Conservation (phyloP, 2,888 invertebrate species). For the Suillia variegata region DNA sequence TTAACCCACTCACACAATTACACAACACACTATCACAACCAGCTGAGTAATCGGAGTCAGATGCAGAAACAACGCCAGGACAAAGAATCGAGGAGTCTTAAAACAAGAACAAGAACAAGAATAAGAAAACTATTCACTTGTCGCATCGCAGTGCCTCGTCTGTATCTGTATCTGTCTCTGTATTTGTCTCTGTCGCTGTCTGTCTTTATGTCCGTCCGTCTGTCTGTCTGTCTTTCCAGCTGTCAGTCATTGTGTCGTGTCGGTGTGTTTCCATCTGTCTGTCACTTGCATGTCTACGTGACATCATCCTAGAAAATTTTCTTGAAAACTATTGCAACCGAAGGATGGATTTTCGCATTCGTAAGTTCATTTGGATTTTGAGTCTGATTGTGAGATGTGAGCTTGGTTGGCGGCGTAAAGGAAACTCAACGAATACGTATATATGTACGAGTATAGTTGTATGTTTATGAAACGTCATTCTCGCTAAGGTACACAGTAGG, state of each 20-base stretch:
- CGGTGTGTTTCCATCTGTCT: conserved; percentile 55
- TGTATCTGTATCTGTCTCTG: conserved; percentile 6
- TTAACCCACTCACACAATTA: conserved; percentile 27
- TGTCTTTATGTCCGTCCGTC: conserved; percentile 53
- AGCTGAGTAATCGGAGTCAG: conserved; percentile 4
- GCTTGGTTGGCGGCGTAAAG: background rate
- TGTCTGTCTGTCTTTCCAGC: conserved; percentile 34
- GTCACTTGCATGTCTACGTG: conserved; percentile 58
- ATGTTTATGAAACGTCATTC: no score
- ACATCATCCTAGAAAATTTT: conserved; percentile 46
- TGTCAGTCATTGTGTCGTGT: conserved; percentile 57
- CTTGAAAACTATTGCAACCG: conserved; percentile 37
- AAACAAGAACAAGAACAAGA: background rate
- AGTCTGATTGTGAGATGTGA: conserved; percentile 54
- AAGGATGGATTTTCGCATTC: conserved; percentile 49
- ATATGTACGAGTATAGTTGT: no score
- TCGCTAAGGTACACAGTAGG: no score
- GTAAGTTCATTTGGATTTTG: conserved; percentile 53
- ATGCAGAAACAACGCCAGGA: conserved; percentile 11
- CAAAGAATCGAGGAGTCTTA: conserved; percentile 4
- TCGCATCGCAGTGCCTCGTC: background rate
- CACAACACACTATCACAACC: conserved; percentile 21
- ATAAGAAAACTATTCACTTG: conserved; percentile 22
- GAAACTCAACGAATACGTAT: no score
- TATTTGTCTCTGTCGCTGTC: conserved; percentile 43